phyloP scores from a whole-genome alignment of 1,140 invertebrate species.

The Drosophila ficusphila region DNA sequence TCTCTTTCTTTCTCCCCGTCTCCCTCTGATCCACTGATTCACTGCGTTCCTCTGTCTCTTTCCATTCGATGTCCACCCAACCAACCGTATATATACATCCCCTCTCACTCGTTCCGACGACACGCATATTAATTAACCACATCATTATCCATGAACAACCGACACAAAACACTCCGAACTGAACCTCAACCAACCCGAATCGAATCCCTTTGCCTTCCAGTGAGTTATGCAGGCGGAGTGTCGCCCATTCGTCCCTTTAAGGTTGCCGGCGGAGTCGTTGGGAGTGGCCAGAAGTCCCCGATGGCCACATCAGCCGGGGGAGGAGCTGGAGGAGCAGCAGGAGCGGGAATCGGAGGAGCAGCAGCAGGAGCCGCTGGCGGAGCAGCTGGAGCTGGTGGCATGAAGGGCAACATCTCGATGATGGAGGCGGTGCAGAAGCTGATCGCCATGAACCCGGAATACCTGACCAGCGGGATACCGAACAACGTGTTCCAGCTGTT shows the following conservation, averaged over 20 bases:
- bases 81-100: no score
- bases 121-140: background rate
- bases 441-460: slow-evolving; percentile 78
- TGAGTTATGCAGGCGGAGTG: slow-evolving; percentile 52
- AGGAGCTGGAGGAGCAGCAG: background rate
- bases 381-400: slow-evolving; percentile 5
- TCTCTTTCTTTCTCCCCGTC: slow-evolving; percentile 1
- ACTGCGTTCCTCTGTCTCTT: slow-evolving; percentile 1
- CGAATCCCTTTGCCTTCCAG: slow-evolving; percentile 44
- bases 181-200: slow-evolving; percentile 13
- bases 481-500: slow-evolving; percentile 84
- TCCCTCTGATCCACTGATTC: no score
- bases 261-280: background rate
- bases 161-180: no score
- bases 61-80: slow-evolving; percentile 8
- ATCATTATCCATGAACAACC: slow-evolving; percentile 1
- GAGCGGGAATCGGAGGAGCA: background rate
- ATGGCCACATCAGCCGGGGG: background rate
- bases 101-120: background rate
- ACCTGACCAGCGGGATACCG: slow-evolving; percentile 82
- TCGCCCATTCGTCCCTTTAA: slow-evolving; percentile 43
- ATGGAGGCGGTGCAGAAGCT: slow-evolving; percentile 81
- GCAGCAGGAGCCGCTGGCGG: slow-evolving; percentile 18
- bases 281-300: background rate
- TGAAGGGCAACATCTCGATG: slow-evolving; percentile 76